These are phyloP conservation scores for Itoplectis maculator DNA, from an alignment of 2,888 invertebrate genomes.

Conservation along the genomic window DNA sequence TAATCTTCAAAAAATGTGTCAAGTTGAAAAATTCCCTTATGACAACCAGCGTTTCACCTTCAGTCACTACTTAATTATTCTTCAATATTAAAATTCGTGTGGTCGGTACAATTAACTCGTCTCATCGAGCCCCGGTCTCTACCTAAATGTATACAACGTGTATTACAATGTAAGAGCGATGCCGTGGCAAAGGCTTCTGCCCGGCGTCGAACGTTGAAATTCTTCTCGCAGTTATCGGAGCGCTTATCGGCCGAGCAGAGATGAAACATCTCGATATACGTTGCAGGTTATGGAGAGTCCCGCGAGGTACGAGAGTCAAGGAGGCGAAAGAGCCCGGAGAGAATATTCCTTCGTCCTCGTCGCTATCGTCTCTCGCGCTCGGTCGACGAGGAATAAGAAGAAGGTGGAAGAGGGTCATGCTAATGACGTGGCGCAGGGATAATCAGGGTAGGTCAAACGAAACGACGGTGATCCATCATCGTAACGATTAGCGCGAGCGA, in stretches of 20 bases:
- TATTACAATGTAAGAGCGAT: constrained; percentile 11
- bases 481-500: constrained; percentile 77
- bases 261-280: constrained; percentile 55
- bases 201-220: constrained; percentile 31
- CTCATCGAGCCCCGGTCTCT: not conserved
- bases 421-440: constrained; percentile 65
- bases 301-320: not conserved
- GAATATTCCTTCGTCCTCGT: constrained; percentile 29
- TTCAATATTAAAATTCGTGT: not conserved
- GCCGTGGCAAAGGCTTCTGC: not conserved
- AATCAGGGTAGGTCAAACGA: constrained; percentile 68
- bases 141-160: constrained; percentile 7
- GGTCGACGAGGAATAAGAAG: constrained; percentile 18
- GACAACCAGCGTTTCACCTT: not conserved
- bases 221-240: constrained; percentile 26
- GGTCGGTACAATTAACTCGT: not conserved
- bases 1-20: not conserved
- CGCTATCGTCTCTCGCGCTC: constrained; percentile 30
- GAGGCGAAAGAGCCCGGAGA: constrained; percentile 35
- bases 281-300: not conserved
- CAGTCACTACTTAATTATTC: not conserved
- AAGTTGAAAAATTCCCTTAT: not conserved
- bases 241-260: constrained; percentile 42
- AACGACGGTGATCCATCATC: constrained; percentile 78
- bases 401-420: constrained; percentile 62